These are phyloP conservation scores for Tachyglossus aculeatus DNA, from an alignment of 2,797 vertebrate species.

Conservation along the genomic window DNA sequence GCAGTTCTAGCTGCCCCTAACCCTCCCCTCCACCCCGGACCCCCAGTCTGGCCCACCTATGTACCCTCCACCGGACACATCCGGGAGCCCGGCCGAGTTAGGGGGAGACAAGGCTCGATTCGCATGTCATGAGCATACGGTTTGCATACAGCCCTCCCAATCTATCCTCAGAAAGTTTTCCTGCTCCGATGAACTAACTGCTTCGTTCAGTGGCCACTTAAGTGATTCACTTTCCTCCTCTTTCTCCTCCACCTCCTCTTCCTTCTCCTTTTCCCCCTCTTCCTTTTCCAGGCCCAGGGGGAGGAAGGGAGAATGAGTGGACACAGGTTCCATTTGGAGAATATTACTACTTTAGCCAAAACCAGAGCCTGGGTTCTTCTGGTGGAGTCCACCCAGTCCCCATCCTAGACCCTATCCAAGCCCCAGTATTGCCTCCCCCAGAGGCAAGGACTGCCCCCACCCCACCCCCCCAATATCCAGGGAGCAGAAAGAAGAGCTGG, in stretches of 20 bases:
- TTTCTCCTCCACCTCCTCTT: constrained; percentile 46
- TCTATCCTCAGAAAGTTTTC: constrained; percentile 53
- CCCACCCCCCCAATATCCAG: no score
- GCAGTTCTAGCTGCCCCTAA: background rate
- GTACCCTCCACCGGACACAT: constrained; percentile 18
- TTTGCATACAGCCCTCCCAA: constrained; percentile 54
- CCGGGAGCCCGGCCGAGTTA: constrained; percentile 31
- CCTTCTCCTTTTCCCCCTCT: constrained; percentile 10
- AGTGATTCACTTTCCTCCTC: no score
- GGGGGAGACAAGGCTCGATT: constrained; percentile 38
- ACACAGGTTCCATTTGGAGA: no score
- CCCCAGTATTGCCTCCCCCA: no score
- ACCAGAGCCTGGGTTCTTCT: no score
- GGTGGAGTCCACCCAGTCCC: no score
- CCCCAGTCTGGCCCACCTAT: constrained; percentile 9
- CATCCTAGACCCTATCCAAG: no score
- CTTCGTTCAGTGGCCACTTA: constrained; percentile 42
- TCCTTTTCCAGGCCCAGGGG: constrained; percentile 7
- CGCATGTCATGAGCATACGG: constrained; percentile 59
- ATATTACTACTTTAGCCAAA: no score
- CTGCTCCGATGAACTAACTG: constrained; percentile 64
- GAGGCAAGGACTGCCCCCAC: no score
- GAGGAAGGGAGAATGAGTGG: constrained; percentile 3
- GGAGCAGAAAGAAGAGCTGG: no score
- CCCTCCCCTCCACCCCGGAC: background rate